Percentiles rank a stretch among this genome's conserved stretches.
Evolutionary conservation across 2,888 invertebrate species (phyloP).

Genomic region (Tanaodytes sp.): DNA sequence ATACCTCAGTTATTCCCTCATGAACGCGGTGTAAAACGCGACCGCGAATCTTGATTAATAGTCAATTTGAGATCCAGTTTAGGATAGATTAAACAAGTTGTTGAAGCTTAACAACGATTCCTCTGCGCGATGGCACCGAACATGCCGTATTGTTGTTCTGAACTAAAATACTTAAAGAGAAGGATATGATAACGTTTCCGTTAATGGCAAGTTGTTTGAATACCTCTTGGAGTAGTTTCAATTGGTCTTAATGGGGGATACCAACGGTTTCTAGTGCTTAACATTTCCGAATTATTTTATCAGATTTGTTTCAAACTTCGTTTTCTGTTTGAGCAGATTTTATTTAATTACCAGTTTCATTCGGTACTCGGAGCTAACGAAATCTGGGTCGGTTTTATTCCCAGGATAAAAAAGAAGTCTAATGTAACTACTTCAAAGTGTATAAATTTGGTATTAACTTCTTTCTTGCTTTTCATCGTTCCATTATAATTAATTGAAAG

Average conservation of each 20-base stretch:
- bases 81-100: conserved; percentile 46
- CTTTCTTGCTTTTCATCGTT: no score
- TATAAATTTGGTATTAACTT: no score
- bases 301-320: conserved; percentile 7
- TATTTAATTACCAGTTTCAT: neutral
- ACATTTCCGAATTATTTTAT: conserved; percentile 23
- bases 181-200: conserved; percentile 39
- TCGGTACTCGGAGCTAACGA: no score
- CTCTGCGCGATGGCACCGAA: conserved; percentile 18
- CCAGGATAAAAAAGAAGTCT: no score
- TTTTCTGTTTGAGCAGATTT: neutral
- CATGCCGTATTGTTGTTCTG: conserved; percentile 30
- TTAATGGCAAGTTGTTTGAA: conserved; percentile 37
- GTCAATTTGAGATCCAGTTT: conserved; percentile 40
- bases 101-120: conserved; percentile 42
- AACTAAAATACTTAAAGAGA: conserved; percentile 48
- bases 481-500: no score
- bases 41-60: conserved; percentile 46
- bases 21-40: conserved; percentile 18
- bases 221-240: conserved; percentile 35
- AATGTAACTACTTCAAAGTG: no score
- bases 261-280: conserved; percentile 18
- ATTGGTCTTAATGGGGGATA: conserved; percentile 23
- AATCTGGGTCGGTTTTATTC: no score
- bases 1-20: conserved; percentile 14